Conservation (phyloP, 2,888 invertebrate species). For the Drosophila buzzatii region DNA sequence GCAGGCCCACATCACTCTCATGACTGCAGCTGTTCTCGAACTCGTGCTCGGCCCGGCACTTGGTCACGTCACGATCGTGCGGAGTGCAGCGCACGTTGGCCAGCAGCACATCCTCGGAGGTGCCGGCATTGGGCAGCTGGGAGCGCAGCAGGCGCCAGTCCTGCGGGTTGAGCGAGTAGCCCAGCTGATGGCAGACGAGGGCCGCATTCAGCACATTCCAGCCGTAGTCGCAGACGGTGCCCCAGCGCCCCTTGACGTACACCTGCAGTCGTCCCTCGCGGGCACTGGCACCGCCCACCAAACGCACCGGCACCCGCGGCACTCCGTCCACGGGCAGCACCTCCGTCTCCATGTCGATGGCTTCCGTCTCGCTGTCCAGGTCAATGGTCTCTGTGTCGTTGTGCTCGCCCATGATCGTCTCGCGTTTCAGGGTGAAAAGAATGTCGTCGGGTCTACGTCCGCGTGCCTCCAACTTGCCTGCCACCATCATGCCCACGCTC, state of each 20-base stretch:
- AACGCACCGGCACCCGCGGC: slow-evolving; percentile 90
- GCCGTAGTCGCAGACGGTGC: slow-evolving; percentile 98
- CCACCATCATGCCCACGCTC: slow-evolving; percentile 98
- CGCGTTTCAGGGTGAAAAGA: slow-evolving; percentile 91
- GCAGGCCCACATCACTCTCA: slow-evolving; percentile 94
- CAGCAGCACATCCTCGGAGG: slow-evolving; percentile 91
- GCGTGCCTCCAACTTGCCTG: slow-evolving; percentile 94
- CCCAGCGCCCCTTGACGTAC: slow-evolving; percentile 94
- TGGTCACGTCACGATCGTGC: slow-evolving; percentile 95
- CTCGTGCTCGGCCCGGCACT: slow-evolving; percentile 93
- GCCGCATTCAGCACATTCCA: slow-evolving; percentile 97
- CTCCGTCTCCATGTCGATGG: slow-evolving; percentile 87
- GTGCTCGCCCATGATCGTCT: slow-evolving; percentile 87
- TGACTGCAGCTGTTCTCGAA: slow-evolving; percentile 96
- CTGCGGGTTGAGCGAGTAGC: slow-evolving; percentile 95
- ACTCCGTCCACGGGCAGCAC: slow-evolving; percentile 87
- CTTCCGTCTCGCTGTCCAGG: slow-evolving; percentile 84
- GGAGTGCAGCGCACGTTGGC: slow-evolving; percentile 96
- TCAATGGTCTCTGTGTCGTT: slow-evolving; percentile 87
- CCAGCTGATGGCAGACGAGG: slow-evolving; percentile 97
- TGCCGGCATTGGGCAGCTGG: slow-evolving; percentile 92
- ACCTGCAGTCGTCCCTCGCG: slow-evolving; percentile 96
- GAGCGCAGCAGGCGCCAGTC: slow-evolving; percentile 95
- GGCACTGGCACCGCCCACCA: slow-evolving; percentile 92
- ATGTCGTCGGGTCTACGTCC: slow-evolving; percentile 93